Percentiles rank a stretch among this genome's conserved stretches.
phyloP scores from a whole-genome alignment of 2,113 vertebrate genomes.

The Aphyosemion australe region DNA sequence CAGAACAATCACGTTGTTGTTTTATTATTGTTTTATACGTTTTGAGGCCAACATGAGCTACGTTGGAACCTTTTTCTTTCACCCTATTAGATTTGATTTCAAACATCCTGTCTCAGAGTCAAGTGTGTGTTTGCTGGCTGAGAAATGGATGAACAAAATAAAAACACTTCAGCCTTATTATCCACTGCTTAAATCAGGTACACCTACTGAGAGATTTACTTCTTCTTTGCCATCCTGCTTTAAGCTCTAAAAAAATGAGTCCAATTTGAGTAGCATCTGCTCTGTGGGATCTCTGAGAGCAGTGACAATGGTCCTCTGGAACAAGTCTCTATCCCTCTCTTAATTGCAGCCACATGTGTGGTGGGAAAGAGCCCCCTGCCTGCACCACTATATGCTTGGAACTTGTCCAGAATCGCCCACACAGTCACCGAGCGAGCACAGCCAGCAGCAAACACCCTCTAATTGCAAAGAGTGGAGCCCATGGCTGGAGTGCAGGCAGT shows the following conservation, averaged over 20 bases:
- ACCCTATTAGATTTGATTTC: slow-evolving; percentile 1
- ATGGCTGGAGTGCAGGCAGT: slow-evolving; percentile 58
- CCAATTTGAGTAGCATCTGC: slow-evolving; percentile 73
- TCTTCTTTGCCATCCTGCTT: slow-evolving; percentile 45
- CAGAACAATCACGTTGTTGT: slow-evolving; percentile 22
- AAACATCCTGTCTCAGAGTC: slow-evolving; percentile 10
- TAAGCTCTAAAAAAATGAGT: slow-evolving; percentile 53
- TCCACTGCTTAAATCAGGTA: slow-evolving; percentile 46
- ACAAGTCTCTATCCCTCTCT: slow-evolving; percentile 67
- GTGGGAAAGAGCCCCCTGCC: slow-evolving; percentile 68
- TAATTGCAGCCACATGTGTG: slow-evolving; percentile 75
- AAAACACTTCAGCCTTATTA: slow-evolving; percentile 56
- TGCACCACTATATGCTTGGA: slow-evolving; percentile 63
- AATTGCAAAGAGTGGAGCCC: slow-evolving; percentile 76
- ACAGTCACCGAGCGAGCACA: slow-evolving; percentile 65
- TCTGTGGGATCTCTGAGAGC: slow-evolving; percentile 67
- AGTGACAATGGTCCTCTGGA: slow-evolving; percentile 66
- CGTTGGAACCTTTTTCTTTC: background rate
- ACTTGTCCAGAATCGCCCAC: slow-evolving; percentile 69
- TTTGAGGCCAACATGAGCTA: slow-evolving; percentile 12
- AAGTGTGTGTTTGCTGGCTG: slow-evolving; percentile 32
- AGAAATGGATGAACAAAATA: slow-evolving; percentile 42
- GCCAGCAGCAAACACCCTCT: slow-evolving; percentile 73
- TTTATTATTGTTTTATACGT: slow-evolving; percentile 4
- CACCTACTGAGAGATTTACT: slow-evolving; percentile 46